phyloP scores from a whole-genome alignment of 2,888 invertebrate species.

The Drosophila trichaetosa region DNA sequence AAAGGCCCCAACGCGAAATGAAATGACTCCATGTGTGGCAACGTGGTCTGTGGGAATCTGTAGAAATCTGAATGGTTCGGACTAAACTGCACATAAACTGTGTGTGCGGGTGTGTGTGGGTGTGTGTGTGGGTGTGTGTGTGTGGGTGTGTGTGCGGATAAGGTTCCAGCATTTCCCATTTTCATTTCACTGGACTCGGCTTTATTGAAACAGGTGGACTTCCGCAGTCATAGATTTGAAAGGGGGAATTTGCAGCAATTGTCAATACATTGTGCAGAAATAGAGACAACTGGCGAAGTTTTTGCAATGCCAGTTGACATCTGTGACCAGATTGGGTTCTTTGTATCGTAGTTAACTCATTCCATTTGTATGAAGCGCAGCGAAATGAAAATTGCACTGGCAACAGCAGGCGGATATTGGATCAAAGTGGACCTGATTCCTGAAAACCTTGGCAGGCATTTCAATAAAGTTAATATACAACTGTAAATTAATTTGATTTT shows the following conservation, averaged over 20 bases:
- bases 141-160: constrained; percentile 36
- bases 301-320: constrained; percentile 15
- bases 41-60: constrained; percentile 18
- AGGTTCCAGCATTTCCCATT: constrained; percentile 42
- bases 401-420: not conserved
- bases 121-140: not conserved
- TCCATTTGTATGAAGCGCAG: not conserved
- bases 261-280: not conserved
- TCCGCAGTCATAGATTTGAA: constrained; percentile 36
- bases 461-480: not conserved
- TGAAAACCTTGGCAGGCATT: not conserved
- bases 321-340: constrained; percentile 14
- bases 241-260: not conserved
- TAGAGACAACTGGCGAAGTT: constrained; percentile 3
- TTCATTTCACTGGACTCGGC: constrained; percentile 53
- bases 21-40: constrained; percentile 32
- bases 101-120: not conserved
- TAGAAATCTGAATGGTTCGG: constrained; percentile 34
- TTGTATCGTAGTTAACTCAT: not conserved
- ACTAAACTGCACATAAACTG: constrained; percentile 8
- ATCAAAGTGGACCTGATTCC: not conserved
- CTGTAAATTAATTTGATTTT: not conserved
- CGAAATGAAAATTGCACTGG: not conserved
- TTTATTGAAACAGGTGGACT: constrained; percentile 45
- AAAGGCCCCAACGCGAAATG: constrained; percentile 9